Base-by-base conservation (phyloP, 1,140 invertebrate species). In the Gerris buenoi region DNA sequence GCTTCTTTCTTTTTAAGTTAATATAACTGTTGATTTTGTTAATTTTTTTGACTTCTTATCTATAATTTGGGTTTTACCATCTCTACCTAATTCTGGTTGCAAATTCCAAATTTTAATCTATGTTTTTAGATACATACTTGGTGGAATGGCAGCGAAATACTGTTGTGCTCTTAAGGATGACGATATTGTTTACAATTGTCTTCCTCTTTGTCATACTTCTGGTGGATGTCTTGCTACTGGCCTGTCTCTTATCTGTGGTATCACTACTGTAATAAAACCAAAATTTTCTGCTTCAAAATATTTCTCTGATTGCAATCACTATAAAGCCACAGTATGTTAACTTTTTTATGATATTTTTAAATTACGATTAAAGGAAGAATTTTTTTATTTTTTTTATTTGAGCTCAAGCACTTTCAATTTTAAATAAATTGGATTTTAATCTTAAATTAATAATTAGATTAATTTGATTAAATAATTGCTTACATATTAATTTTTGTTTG, bases 271-370 rank as follows among this genome's bases (percentile, higher is more conserved):
- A 25, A 75, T 91, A 3, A 76, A 84, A 68, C 79, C 77, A 18
- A 90, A 89, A 75, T 91, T 91, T 76, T 90, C 88, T 14, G 88
- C 88, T 23, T 83, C 83, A 64, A 79, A 81, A 66, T 91, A 89
- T 76, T 91, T 89, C 86, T 78, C 80, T 25, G 87, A 89, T 73
- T 88, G 87, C 75, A 81, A 85, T 46, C 82, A 86, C 72, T 84
- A 88, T 73, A 82, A 87, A 57, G 87, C 85, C 71, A 88, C 87
- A 29, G 86, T 88, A 76, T 78, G 81, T 77, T 1, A 27, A 13
- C 23, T 23, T 65, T 2, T 65, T 61, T 10, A 61, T 61, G 10
- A n/a, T 66, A 56, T 57, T 14, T 26, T 65, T 65, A n/a, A n/a
- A n/a, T n/a, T n/a, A n/a, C n/a, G 27, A 27, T 27, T 63, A 25